A percentile compares a stretch with the other conserved stretches of the same genome.
Conservation (phyloP, 2,888 invertebrate genomes). For the Elegia similella region DNA sequence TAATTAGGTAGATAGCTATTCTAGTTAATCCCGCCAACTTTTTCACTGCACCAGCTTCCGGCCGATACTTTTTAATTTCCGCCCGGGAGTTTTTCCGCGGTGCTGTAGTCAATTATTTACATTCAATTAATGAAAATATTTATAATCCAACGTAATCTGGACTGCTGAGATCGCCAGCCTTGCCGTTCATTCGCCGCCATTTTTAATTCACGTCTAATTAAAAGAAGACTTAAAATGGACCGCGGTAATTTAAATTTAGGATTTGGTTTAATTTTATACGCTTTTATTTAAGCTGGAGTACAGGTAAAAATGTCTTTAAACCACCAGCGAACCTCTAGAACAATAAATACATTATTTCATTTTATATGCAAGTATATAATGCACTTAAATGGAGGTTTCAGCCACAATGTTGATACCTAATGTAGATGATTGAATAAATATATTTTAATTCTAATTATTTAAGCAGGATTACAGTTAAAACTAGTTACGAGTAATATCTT, state of each 20-base stretch:
- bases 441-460: too few species aligned
- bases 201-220: constrained; percentile 13
- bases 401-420: too few species aligned
- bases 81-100: constrained; percentile 73
- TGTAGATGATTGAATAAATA: too few species aligned
- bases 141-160: constrained; percentile 31
- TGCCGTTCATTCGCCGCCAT: constrained; percentile 8
- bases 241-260: constrained; percentile 5
- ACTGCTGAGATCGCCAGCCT: constrained; percentile 16
- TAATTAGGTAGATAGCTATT: constrained; percentile 16
- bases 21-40: constrained; percentile 62
- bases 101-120: constrained; percentile 71
- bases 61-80: constrained; percentile 80
- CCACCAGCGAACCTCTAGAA: too few species aligned
- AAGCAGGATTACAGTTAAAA: too few species aligned
- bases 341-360: too few species aligned
- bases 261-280: neutral
- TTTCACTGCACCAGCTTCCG: constrained; percentile 66
- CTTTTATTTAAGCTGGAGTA: too few species aligned
- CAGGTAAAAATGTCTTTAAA: too few species aligned
- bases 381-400: too few species aligned
- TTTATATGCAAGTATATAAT: too few species aligned
- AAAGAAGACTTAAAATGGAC: constrained; percentile 5
- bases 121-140: constrained; percentile 78
- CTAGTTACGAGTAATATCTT: too few species aligned